phyloP scores from a whole-genome alignment of 37 sponge, comb jelly and placozoan species.

The Oscarella lobularis region DNA sequence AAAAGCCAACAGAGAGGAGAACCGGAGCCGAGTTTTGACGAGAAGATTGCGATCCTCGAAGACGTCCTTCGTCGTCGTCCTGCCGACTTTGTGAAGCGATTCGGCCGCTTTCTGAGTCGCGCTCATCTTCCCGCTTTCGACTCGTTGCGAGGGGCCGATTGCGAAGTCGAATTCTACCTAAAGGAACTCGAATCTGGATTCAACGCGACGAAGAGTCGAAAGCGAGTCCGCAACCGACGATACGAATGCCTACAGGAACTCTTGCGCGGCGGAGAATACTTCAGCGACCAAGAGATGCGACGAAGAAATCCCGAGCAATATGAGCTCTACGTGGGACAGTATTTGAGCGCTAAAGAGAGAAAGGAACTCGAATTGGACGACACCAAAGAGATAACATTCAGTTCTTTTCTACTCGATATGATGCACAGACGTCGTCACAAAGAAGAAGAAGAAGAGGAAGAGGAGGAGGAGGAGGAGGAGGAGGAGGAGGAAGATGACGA shows the following conservation, averaged over 20 bases:
- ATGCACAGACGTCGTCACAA: constrained; percentile 15
- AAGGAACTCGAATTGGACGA: not conserved
- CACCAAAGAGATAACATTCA: constrained; percentile 25
- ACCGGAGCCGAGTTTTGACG: constrained; percentile 44
- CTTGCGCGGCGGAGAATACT: constrained; percentile 40
- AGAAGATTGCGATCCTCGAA: constrained; percentile 22
- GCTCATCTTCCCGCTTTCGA: constrained; percentile 44
- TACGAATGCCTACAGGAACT: constrained; percentile 35
- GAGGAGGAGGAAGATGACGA: constrained; percentile 14
- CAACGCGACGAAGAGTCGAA: not conserved
- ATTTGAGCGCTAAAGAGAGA: constrained; percentile 53
- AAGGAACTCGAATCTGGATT: constrained; percentile 18
- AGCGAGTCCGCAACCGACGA: constrained; percentile 38
- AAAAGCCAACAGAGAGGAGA: constrained; percentile 74
- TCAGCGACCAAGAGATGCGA: constrained; percentile 55
- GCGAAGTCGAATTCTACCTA: constrained; percentile 32
- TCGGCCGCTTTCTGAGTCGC: constrained; percentile 35
- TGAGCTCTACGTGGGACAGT: constrained; percentile 75
- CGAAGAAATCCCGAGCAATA: constrained; percentile 45
- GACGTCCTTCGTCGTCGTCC: constrained; percentile 18
- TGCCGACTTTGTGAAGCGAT: constrained; percentile 47
- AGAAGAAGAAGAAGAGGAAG: constrained; percentile 14
- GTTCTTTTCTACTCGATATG: constrained; percentile 25
- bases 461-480: constrained; percentile 19
- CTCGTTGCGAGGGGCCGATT: constrained; percentile 13